A percentile compares a stretch with the other conserved stretches of the same genome.
Conservation (phyloP, 1,140 invertebrate species). For the Bombus turneri region DNA sequence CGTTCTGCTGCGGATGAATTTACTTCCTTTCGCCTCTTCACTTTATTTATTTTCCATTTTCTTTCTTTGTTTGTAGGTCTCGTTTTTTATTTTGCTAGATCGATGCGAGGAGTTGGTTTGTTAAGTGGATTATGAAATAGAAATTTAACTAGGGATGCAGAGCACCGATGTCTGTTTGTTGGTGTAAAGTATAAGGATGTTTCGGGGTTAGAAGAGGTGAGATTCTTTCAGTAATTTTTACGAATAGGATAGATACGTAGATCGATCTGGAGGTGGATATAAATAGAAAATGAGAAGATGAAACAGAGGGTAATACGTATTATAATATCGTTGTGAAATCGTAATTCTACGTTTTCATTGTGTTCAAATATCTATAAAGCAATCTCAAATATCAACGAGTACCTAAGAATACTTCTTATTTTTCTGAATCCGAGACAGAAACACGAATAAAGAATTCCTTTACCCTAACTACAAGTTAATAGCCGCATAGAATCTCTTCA, state of each 20-base stretch:
- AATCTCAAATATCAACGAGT: background rate
- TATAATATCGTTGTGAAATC: too few species aligned
- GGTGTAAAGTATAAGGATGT: background rate
- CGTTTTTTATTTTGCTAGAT: background rate
- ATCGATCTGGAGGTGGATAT: background rate
- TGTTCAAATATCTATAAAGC: background rate
- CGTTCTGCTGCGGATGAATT: background rate
- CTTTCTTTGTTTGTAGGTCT: background rate
- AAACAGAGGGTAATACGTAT: too few species aligned
- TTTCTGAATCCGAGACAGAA: background rate
- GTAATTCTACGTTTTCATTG: background rate
- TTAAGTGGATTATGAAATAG: background rate
- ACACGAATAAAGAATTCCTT: background rate
- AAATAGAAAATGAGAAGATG: too few species aligned
- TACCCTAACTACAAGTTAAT: background rate
- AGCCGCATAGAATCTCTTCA: background rate
- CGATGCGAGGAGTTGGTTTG: background rate
- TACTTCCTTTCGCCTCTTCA: too few species aligned
- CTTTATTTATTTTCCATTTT: background rate
- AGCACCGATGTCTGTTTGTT: too few species aligned
- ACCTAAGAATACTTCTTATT: background rate
- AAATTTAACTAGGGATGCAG: background rate
- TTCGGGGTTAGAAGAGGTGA: background rate
- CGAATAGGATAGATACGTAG: background rate
- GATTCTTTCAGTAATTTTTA: background rate